These are phyloP conservation scores for Gisinianus flammeolus DNA, from an alignment of 2,888 invertebrate species.

Conservation along the genomic window DNA sequence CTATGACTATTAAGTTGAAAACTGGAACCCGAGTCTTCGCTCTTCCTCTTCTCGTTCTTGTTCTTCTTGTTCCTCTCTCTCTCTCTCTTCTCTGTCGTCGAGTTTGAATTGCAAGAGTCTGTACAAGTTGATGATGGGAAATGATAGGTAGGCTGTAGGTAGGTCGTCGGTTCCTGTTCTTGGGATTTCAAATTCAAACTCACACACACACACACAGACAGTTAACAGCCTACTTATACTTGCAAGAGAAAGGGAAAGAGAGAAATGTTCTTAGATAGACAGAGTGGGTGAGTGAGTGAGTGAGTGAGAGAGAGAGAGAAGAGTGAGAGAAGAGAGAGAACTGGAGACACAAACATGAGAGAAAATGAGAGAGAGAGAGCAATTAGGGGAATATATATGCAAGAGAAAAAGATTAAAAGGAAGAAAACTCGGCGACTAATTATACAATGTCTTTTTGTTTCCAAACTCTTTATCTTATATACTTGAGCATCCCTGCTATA, in stretches of 20 bases:
- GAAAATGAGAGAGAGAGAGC: conserved; percentile 11
- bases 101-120: conserved; percentile 3
- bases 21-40: no score
- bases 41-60: no score
- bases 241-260: conserved; percentile 4
- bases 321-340: neutral
- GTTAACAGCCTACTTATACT: neutral
- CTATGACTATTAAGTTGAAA: no score
- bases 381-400: conserved; percentile 21
- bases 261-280: conserved; percentile 22
- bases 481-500: neutral
- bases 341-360: conserved; percentile 10
- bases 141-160: neutral
- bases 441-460: conserved; percentile 27
- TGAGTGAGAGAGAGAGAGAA: neutral
- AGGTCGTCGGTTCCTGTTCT: conserved; percentile 1
- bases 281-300: no score
- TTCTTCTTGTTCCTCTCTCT: no score
- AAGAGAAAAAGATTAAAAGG: conserved; percentile 28
- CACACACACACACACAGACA: neutral
- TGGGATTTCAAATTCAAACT: neutral
- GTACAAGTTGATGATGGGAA: neutral
- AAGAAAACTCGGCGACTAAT: conserved; percentile 28
- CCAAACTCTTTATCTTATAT: neutral
- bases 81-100: no score